phyloP scores from a whole-genome alignment of 2,888 invertebrate species.

The Acanthococcus lagerstroemiae region DNA sequence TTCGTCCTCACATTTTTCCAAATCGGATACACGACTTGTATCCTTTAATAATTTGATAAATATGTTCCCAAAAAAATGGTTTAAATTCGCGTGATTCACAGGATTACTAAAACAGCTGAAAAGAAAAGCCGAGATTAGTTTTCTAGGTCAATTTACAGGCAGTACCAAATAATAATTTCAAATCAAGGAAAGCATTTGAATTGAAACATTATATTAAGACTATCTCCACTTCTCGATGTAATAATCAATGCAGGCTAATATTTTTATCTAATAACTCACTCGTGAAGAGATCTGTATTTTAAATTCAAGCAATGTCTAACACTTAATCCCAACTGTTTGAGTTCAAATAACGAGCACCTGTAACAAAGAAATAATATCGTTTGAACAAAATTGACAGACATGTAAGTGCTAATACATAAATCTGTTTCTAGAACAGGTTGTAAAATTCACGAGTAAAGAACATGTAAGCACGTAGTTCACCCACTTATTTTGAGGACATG shows the following conservation, averaged over 20 bases:
- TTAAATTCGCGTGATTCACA: not conserved
- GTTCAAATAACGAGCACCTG: constrained; percentile 13
- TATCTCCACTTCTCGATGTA: too few species aligned
- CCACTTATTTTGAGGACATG: constrained; percentile 10
- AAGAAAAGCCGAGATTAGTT: too few species aligned
- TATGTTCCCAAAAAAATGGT: constrained; percentile 23
- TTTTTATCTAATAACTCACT: constrained; percentile 1
- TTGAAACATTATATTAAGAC: too few species aligned
- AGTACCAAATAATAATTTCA: too few species aligned
- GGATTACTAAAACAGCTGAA: constrained; percentile 14
- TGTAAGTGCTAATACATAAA: not conserved
- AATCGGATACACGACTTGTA: not conserved
- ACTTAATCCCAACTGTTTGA: not conserved
- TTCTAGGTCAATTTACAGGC: too few species aligned
- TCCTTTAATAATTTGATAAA: constrained; percentile 15
- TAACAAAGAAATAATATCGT: not conserved
- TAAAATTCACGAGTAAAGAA: too few species aligned
- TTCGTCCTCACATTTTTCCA: not conserved
- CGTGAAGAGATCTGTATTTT: constrained; percentile 11
- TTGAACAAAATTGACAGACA: not conserved
- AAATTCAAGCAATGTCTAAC: constrained; percentile 8
- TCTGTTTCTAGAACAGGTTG: too few species aligned
- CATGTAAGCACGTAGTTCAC: not conserved
- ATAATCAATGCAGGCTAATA: too few species aligned
- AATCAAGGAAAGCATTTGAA: too few species aligned